Evolutionary conservation across 1,140 invertebrate species (phyloP).

Genomic region (Vollenhovia emeryi): DNA sequence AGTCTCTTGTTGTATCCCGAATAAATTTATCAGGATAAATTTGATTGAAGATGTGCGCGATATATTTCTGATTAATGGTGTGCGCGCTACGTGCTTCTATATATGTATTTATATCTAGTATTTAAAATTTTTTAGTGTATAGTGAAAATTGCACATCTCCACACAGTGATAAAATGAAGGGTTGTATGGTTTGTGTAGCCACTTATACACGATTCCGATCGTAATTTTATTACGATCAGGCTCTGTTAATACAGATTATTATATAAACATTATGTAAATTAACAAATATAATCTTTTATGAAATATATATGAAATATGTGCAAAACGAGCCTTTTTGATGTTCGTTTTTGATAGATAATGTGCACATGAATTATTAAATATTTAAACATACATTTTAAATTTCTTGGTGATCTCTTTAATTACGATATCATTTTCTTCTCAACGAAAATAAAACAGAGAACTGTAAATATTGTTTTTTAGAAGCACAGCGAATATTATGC

Average conservation of each 20-base stretch:
- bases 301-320: not conserved
- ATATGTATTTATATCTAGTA: not conserved
- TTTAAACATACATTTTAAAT: constrained; percentile 17
- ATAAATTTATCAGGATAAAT: constrained; percentile 24
- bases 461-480: not conserved
- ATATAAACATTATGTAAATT: constrained; percentile 13
- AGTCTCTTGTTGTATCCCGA: not conserved
- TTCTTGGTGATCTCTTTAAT: not conserved
- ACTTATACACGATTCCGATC: not conserved
- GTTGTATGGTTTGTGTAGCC: not conserved
- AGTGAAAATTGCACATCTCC: constrained; percentile 46
- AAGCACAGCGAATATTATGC: constrained; percentile 48
- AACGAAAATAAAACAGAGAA: not conserved
- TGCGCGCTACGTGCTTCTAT: not conserved
- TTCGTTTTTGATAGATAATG: constrained; percentile 1
- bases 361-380: not conserved
- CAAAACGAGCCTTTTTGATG: not conserved
- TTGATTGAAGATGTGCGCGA: constrained; percentile 37
- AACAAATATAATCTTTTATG: not conserved
- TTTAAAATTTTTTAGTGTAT: not conserved
- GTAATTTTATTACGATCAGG: not conserved
- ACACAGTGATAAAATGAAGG: not conserved
- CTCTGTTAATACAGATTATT: not conserved
- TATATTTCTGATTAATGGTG: constrained; percentile 23
- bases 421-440: not conserved